A percentile compares a stretch with the other conserved stretches of the same genome.
phyloP scores from a whole-genome alignment of 2,797 vertebrate genomes.

The Myotis vivesi region DNA sequence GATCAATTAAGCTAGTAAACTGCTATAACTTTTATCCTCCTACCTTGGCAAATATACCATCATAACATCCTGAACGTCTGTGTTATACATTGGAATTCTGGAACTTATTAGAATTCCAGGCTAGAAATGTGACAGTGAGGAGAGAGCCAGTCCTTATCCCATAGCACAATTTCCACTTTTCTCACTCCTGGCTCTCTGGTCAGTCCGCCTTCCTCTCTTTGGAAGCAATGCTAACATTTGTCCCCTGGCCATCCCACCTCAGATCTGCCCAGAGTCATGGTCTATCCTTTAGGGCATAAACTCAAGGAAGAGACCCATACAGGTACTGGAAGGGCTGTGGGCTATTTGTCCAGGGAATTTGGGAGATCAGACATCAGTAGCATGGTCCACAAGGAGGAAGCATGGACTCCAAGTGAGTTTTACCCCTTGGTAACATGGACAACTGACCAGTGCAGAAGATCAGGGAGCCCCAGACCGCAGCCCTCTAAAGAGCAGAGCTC shows the following conservation, averaged over 20 bases:
- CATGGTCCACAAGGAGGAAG: neutral
- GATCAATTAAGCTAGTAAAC: neutral
- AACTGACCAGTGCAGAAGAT: neutral
- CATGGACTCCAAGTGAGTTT: neutral
- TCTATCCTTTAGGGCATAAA: neutral
- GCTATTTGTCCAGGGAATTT: neutral
- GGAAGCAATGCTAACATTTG: neutral
- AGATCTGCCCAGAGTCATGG: neutral
- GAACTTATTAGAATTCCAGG: slow-evolving; percentile 9
- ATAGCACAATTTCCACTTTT: neutral
- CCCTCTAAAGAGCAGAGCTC: neutral
- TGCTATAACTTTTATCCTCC: neutral
- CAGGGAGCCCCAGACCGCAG: neutral
- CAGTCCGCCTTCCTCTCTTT: neutral
- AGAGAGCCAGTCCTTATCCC: neutral
- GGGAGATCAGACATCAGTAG: neutral
- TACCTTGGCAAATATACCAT: neutral
- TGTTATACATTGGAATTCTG: neutral
- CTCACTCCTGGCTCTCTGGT: neutral
- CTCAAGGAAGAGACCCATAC: neutral
- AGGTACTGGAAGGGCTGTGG: neutral
- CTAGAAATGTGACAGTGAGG: neutral
- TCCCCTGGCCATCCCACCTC: neutral
- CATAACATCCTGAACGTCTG: neutral
- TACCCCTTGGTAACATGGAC: neutral